phyloP scores from a whole-genome alignment of 2,888 invertebrate species.

The Melipona beecheii region DNA sequence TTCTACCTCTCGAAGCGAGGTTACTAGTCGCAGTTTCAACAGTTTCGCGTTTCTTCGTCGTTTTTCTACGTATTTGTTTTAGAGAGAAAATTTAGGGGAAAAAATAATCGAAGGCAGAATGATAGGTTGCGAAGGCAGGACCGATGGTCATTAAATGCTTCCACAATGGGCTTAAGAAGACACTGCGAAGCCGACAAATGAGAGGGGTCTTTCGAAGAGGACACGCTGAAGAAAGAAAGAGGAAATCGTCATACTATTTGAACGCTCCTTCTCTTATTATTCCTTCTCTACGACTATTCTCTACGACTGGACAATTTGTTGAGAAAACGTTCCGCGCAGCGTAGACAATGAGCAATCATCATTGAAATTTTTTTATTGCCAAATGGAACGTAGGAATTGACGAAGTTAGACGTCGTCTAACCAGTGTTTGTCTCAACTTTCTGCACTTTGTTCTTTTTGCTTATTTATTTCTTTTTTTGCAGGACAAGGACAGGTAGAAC shows the following conservation, averaged over 20 bases:
- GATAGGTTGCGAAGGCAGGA: too few relatives aligned
- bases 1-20: too few relatives aligned
- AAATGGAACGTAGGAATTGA: not conserved
- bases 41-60: not conserved
- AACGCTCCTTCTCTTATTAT: slow-evolving; percentile 26
- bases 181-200: too few relatives aligned
- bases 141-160: too few relatives aligned
- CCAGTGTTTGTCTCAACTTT: not conserved
- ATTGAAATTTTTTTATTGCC: not conserved
- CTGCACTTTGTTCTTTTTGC: not conserved
- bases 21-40: not conserved
- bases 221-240: slow-evolving; percentile 20
- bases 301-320: slow-evolving; percentile 7
- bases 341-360: slow-evolving; percentile 25
- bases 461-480: not conserved
- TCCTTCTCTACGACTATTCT: not conserved
- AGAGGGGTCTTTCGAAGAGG: not conserved
- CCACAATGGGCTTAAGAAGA: not conserved
- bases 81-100: accelerated
- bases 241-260: slow-evolving; percentile 42
- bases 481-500: too few relatives aligned
- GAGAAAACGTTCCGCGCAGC: not conserved
- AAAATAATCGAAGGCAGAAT: not conserved
- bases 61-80: accelerated
- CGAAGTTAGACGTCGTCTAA: not conserved